Percentiles rank a stretch among this genome's conserved stretches.
Conservation (phyloP, 2,888 invertebrate genomes). For the Tetanocera ferruginea region DNA sequence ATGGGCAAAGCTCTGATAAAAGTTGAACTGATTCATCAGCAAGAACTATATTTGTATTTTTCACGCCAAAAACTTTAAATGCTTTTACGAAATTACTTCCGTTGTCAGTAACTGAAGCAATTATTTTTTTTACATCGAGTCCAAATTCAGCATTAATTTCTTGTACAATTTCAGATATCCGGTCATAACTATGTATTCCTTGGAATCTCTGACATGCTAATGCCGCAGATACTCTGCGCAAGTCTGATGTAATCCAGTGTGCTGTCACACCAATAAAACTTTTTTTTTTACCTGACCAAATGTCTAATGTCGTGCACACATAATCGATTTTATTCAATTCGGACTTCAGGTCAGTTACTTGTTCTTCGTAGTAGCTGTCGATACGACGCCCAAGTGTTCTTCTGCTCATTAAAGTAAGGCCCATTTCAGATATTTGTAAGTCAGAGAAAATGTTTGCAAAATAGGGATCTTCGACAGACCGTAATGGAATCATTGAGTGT, state of each 20-base stretch:
- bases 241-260: slow-evolving; percentile 29
- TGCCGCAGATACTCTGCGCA: slow-evolving; percentile 21
- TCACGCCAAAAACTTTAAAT: slow-evolving; percentile 32
- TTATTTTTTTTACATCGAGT: slow-evolving; percentile 24
- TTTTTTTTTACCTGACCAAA: slow-evolving; percentile 16
- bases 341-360: background rate
- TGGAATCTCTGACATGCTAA: slow-evolving; percentile 20
- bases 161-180: background rate
- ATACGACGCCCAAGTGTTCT: background rate
- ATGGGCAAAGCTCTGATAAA: background rate
- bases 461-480: slow-evolving; percentile 28
- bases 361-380: background rate
- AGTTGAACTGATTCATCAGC: background rate
- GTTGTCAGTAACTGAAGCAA: slow-evolving; percentile 30
- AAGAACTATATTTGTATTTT: slow-evolving; percentile 3
- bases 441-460: slow-evolving; percentile 20
- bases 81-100: slow-evolving; percentile 34
- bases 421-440: background rate
- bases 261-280: slow-evolving; percentile 27
- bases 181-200: background rate
- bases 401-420: slow-evolving; percentile 9
- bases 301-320: slow-evolving; percentile 29
- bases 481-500: slow-evolving; percentile 36
- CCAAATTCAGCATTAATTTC: slow-evolving; percentile 21
- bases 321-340: background rate